A percentile compares a stretch with the other conserved stretches of the same genome.
These are phyloP conservation scores for Hanleya hanleyi DNA, from an alignment of 2,888 invertebrate genomes.

Conservation along the genomic window DNA sequence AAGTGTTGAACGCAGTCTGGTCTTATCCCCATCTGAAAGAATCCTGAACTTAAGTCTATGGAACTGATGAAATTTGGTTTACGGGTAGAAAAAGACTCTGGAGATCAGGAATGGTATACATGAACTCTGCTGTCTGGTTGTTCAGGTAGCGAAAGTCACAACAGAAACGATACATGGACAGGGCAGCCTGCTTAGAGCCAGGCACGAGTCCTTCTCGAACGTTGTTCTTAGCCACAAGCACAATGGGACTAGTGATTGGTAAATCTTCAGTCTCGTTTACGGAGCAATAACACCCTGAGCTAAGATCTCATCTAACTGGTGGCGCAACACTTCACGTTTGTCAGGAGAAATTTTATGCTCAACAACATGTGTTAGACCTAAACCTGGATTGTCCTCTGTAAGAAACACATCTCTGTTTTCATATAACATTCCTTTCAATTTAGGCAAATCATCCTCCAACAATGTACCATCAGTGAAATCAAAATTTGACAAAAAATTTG, in stretches of 20 bases:
- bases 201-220: neutral
- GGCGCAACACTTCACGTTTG: conserved; percentile 9
- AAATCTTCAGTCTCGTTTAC: conserved; percentile 7
- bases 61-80: conserved; percentile 7
- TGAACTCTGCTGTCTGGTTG: conserved; percentile 6
- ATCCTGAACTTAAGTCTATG: conserved; percentile 17
- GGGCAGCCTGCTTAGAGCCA: neutral
- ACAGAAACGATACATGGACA: conserved; percentile 9
- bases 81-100: neutral
- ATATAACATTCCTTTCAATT: too few species aligned
- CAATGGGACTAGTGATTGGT: conserved; percentile 8
- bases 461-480: too few species aligned
- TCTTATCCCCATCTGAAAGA: conserved; percentile 11
- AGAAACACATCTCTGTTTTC: too few species aligned
- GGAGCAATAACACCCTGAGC: conserved; percentile 12
- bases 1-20: conserved; percentile 2
- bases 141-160: conserved; percentile 14
- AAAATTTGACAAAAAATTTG: too few species aligned
- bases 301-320: conserved; percentile 7
- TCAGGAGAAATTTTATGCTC: too few species aligned
- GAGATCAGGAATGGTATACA: conserved; percentile 9
- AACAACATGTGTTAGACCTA: too few species aligned
- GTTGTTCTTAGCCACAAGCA: conserved; percentile 5
- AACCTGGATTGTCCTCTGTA: too few species aligned
- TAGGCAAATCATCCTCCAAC: too few species aligned